Evolutionary conservation across 2,888 invertebrate genomes (phyloP), one percentile per base, ranked within the genome.

Genomic region (Dicroscelio sp.): DNA sequence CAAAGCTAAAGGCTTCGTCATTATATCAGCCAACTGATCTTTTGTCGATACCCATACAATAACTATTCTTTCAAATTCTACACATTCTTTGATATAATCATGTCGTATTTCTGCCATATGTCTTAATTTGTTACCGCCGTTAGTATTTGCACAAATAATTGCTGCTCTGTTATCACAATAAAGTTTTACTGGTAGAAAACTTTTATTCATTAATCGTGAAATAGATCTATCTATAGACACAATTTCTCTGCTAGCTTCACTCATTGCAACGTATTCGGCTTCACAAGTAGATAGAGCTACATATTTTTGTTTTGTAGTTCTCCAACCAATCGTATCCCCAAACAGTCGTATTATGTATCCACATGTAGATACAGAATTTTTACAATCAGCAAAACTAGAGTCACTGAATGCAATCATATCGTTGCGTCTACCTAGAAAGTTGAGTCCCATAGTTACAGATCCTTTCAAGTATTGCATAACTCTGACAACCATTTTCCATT

Each of bases 111-210:
- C 52, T 52, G 52, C n/a, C 52, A 52, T 52, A 20, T 52, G 52
- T 52, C 52, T 52, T 5, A 52, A 58, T 14, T 58, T 58, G 27
- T 58, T 58, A n/a, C 58, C 27, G n/a, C 58, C 58, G 25, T 58
- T 58, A 6, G 58, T 58, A 14, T 25, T 25, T 23, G 58, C 27
- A 10, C 25, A 58, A 20, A 38, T 30, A 25, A 31, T 38, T 43
- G 91, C 91, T 35, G 92, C 91, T 86, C 84, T 82, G 43, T 92
- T 89, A 33, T 92, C 84, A 87, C 88, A 92, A 69, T 86, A 58
- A 17, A 92, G 17, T 27, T 52, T 89, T 14, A 78, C 82, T 20
- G 91, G 92, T 31, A 73, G 69, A 31, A 76, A 78, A 35, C 65
- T 31, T 31, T 73, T 65, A 25, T 58, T 69, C 14, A 71, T 20